Evolutionary conservation across 1,140 invertebrate genomes (phyloP).

Genomic region (Nomia melanderi): DNA sequence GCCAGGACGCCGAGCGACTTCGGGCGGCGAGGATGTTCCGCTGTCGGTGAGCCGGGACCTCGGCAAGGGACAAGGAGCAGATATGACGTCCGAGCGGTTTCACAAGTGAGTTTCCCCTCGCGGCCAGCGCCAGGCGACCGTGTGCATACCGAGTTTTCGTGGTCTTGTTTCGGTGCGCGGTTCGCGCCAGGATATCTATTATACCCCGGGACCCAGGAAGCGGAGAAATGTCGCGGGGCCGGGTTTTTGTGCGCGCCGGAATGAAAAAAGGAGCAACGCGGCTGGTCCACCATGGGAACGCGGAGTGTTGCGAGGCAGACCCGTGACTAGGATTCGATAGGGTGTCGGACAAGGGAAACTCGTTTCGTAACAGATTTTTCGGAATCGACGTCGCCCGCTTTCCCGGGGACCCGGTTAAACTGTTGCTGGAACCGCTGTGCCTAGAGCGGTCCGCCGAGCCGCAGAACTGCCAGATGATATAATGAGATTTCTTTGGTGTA

Average conservation of each 20-base stretch:
- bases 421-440: too few species aligned
- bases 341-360: constrained; percentile 1
- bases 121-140: background rate
- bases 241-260: constrained; percentile 39
- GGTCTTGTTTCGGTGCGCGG: constrained; percentile 41
- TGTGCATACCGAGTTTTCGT: constrained; percentile 19
- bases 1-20: background rate
- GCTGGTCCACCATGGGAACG: constrained; percentile 39
- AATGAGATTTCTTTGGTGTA: too few species aligned
- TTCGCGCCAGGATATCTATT: constrained; percentile 7
- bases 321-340: constrained; percentile 12
- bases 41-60: constrained; percentile 18
- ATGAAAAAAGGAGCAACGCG: constrained; percentile 40
- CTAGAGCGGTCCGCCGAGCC: too few species aligned
- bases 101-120: constrained; percentile 75
- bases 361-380: background rate
- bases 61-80: constrained; percentile 32
- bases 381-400: background rate
- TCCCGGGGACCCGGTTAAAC: background rate
- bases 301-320: constrained; percentile 15
- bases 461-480: too few species aligned
- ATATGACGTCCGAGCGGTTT: constrained; percentile 78
- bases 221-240: constrained; percentile 49
- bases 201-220: constrained; percentile 27
- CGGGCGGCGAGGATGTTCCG: constrained; percentile 20